A percentile compares a stretch with the other conserved stretches of the same genome.
These are phyloP conservation scores for Hydrozoanthus tunicans DNA, from an alignment of 64 coral and sea anemone species.

Conservation along the genomic window DNA sequence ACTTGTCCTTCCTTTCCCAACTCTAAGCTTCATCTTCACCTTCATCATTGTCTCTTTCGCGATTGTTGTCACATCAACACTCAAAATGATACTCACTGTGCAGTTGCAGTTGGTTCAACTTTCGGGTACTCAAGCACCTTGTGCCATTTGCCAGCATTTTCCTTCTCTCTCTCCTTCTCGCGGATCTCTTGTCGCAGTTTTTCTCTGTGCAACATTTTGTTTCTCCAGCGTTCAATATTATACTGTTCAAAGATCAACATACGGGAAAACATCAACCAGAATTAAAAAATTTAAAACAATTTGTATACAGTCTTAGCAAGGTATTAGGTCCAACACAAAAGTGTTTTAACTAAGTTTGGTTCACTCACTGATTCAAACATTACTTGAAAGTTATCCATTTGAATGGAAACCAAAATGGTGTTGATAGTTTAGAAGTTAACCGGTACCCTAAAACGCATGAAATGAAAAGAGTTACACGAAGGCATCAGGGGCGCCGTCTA, in stretches of 20 bases:
- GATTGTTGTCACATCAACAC: not conserved
- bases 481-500: too few species aligned
- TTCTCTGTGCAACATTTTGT: slow-evolving; percentile 47
- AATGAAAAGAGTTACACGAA: too few species aligned
- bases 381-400: too few species aligned
- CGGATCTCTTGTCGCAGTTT: slow-evolving; percentile 46
- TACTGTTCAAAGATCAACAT: slow-evolving; percentile 2
- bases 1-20: not conserved
- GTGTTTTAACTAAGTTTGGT: too few species aligned
- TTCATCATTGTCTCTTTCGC: not conserved
- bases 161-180: slow-evolving; percentile 47
- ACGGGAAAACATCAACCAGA: not conserved
- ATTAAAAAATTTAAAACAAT: too few species aligned
- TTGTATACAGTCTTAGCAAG: too few species aligned
- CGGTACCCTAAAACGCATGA: too few species aligned
- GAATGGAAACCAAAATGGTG: too few species aligned
- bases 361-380: too few species aligned
- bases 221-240: slow-evolving; percentile 50
- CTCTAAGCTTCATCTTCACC: not conserved
- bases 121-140: slow-evolving; percentile 22
- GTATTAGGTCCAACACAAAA: too few species aligned
- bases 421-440: too few species aligned
- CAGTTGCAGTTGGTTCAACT: slow-evolving; percentile 5
- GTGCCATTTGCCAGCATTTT: not conserved
- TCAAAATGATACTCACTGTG: slow-evolving; percentile 24